Evolutionary conservation across 30 jellyfish, hydroid and myxozoan species (phyloP).

Genomic region (Hydractinia echinata): DNA sequence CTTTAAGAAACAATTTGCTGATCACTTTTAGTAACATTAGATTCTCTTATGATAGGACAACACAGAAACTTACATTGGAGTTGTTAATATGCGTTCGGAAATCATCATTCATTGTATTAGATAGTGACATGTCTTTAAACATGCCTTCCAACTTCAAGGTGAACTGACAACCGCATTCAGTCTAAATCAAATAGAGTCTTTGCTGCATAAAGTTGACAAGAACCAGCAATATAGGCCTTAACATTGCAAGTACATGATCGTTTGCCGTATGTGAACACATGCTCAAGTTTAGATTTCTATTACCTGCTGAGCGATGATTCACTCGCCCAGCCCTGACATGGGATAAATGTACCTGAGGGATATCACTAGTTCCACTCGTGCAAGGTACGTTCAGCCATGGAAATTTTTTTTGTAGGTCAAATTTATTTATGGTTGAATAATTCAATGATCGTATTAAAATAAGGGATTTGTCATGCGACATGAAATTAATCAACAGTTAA

Average conservation of each 20-base stretch:
- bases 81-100: constrained; percentile 57
- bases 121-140: constrained; percentile 90
- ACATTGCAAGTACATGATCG: background rate
- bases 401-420: no score
- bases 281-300: no score
- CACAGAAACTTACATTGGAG: constrained; percentile 39
- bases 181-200: constrained; percentile 37
- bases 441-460: no score
- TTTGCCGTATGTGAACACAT: background rate
- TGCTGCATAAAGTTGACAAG: background rate
- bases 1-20: no score
- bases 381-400: no score
- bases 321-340: no score
- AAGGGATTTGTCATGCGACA: no score
- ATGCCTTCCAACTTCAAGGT: constrained; percentile 87
- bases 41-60: background rate
- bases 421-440: no score
- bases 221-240: background rate
- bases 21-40: background rate
- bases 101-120: constrained; percentile 80
- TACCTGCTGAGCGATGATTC: no score
- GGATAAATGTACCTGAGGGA: no score
- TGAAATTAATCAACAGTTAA: no score
- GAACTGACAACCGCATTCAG: constrained; percentile 97
- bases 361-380: no score